These are phyloP conservation scores for Poicephalus meyeri DNA, from an alignment of 2,113 vertebrate species.

Conservation along the genomic window DNA sequence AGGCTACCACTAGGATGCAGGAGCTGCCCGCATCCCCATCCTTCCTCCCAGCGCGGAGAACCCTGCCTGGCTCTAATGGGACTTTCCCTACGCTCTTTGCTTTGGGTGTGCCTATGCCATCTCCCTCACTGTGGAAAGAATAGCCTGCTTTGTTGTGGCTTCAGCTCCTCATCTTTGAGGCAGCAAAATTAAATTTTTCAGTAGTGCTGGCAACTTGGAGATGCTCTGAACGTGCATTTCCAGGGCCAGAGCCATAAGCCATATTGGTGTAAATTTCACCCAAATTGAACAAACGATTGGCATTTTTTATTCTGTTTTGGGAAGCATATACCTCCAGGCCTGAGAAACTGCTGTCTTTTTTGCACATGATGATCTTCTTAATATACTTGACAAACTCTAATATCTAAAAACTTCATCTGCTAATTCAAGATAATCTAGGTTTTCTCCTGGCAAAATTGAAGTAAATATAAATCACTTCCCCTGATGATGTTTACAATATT, in stretches of 20 bases:
- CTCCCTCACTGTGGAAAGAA: not conserved
- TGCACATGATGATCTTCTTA: not conserved
- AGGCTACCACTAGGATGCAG: not conserved
- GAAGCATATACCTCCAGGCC: not conserved
- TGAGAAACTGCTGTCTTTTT: not conserved
- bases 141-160: not conserved
- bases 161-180: not conserved
- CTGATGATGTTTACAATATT: slow-evolving; percentile 64
- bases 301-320: not conserved
- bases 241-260: not conserved
- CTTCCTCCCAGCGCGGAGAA: not conserved
- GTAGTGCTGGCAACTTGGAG: not conserved
- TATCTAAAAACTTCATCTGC: not conserved
- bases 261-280: not conserved
- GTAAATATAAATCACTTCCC: slow-evolving; percentile 60
- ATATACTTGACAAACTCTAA: not conserved
- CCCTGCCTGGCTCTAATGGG: rapidly evolving
- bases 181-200: not conserved
- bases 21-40: not conserved
- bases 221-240: not conserved
- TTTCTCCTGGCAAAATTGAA: slow-evolving; percentile 49
- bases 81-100: not conserved
- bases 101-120: rapidly evolving
- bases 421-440: slow-evolving; percentile 53
- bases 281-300: not conserved